Base-by-base conservation (phyloP, 2,888 invertebrate species). In the Coecobrya sp. region DNA sequence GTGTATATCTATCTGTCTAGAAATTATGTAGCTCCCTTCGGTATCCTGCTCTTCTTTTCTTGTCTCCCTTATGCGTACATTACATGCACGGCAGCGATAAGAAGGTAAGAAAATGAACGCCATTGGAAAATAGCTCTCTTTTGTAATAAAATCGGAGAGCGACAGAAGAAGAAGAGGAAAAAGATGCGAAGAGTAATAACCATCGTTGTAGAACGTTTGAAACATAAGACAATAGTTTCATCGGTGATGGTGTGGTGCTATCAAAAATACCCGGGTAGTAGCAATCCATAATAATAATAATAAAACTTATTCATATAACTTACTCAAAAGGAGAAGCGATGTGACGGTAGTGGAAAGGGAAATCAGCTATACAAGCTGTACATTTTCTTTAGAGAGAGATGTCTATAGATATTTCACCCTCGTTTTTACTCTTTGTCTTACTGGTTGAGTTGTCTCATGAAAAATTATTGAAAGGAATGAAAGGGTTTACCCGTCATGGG, bases 371-470 rank as follows among this genome's bases (percentile, higher is more conserved):
- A 16, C n/a, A 68, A 45, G 68, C 90, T 45, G 42, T 59, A 42
- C 42, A 42, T 42, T 42, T 42, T 42, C 42, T 42, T n/a, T 36
- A 36, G 36, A 36, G 36, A 36, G 36, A 36, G 36, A 36, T 36
- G 36, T 36, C 2, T 36, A 7, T 36, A 36, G 3, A 36, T 36
- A 36, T 7, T 90, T 59, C 81, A 7, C n/a, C 59, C 22, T n/a
- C 13, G 59, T 45, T 52, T 27, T 49, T 13, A 27, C 82, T 84
- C 91, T 91, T 91, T 91, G 91, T 91, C 91, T 91, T 91, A 91
- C 91, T 91, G 91, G 91, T 91, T 91, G 91, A 91, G 91, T 91
- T 91, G 91, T 91, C 91, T 91, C 91, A 87, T 91, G 91, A 91
- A 91, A 91, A 91, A 91, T 91, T 91, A 91, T 91, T 91, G 91